Evolutionary conservation across 2,113 vertebrate genomes (phyloP).

Genomic region (Leptodactylus fuscus): DNA sequence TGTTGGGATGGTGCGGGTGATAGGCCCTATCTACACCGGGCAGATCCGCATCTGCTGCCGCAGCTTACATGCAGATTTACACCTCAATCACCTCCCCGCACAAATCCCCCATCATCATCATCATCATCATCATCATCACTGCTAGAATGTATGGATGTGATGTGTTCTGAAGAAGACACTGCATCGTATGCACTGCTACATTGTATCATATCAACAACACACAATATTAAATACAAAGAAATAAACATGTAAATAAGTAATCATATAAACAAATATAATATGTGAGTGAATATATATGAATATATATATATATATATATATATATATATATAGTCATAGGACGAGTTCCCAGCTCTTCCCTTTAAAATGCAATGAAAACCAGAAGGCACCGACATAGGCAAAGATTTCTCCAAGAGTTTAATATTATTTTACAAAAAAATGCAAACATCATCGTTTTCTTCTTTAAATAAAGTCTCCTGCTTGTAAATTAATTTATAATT

Average conservation of each 20-base stretch:
- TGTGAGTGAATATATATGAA: neutral
- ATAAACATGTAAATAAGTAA: neutral
- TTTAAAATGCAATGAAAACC: constrained; percentile 1
- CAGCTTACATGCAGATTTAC: constrained; percentile 77
- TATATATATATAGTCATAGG: neutral
- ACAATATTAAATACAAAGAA: neutral
- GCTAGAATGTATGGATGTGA: neutral
- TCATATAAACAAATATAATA: neutral
- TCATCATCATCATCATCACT: neutral
- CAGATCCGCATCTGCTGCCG: constrained; percentile 73
- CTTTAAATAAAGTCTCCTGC: constrained; percentile 38
- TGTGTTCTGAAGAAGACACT: neutral
- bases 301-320: constrained; percentile 7
- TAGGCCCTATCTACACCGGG: constrained; percentile 78
- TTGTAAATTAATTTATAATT: constrained; percentile 19
- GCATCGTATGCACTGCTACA: neutral
- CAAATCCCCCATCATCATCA: constrained; percentile 65
- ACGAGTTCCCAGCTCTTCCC: no score
- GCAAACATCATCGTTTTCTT: constrained; percentile 41
- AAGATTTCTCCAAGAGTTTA: constrained; percentile 54
- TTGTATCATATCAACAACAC: no score
- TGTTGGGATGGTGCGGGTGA: constrained; percentile 68
- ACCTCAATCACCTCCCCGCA: constrained; percentile 73
- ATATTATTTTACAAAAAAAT: constrained; percentile 54
- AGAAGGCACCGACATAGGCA: constrained; percentile 52